phyloP scores from a whole-genome alignment of 2,113 vertebrate genomes.

The Ramphastos sulfuratus region DNA sequence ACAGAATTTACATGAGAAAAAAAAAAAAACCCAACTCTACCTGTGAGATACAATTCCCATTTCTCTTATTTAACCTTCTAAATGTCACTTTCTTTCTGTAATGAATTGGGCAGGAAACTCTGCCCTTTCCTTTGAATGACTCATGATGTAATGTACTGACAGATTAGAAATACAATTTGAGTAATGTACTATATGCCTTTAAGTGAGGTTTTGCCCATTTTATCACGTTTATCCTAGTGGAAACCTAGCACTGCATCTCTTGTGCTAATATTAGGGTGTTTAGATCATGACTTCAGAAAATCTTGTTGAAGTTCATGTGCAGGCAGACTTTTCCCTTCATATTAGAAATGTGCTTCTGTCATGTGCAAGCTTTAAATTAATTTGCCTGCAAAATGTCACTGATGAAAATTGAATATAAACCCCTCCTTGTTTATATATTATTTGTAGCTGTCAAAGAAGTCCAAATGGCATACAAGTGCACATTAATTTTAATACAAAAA shows the following conservation, averaged over 20 bases:
- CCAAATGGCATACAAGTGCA: not conserved
- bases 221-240: conserved; percentile 42
- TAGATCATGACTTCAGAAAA: conserved; percentile 29
- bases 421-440: not conserved
- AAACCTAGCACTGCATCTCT: conserved; percentile 26
- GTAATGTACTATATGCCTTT: conserved; percentile 33
- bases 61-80: conserved; percentile 61
- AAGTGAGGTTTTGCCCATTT: conserved; percentile 46
- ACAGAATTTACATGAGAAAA: conserved; percentile 69
- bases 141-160: conserved; percentile 72
- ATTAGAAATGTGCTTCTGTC: not conserved
- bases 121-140: conserved; percentile 79
- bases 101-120: conserved; percentile 77
- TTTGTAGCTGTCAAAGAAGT: not conserved
- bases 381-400: not conserved
- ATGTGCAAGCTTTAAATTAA: not conserved
- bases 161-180: conserved; percentile 69
- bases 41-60: conserved; percentile 58
- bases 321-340: not conserved
- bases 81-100: conserved; percentile 74
- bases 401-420: not conserved
- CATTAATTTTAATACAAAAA: not conserved
- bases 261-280: conserved; percentile 57
- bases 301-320: not conserved
- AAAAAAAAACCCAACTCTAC: conserved; percentile 62